Conservation (phyloP, 92 coral and sea anemone genomes). For the Bergia sp. region DNA sequence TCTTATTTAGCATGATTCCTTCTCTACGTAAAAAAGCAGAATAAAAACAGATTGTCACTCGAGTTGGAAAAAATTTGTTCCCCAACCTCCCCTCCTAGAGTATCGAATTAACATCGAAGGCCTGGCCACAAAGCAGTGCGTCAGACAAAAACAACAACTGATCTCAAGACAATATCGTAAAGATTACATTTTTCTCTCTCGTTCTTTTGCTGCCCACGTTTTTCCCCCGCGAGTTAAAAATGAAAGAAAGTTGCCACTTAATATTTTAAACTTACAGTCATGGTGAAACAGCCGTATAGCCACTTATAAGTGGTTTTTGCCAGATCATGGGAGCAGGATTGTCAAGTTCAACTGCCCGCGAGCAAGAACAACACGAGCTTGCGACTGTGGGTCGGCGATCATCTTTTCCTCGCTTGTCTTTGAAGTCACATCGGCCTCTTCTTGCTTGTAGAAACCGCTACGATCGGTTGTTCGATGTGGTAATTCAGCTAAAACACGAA, state of each 20-base stretch:
- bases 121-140: conserved; percentile 41
- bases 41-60: too few relatives aligned
- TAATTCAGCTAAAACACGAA: conserved; percentile 88
- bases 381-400: conserved; percentile 54
- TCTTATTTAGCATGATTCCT: too few relatives aligned
- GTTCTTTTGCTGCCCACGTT: conserved; percentile 24
- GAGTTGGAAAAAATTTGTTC: not conserved
- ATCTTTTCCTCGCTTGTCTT: conserved; percentile 78
- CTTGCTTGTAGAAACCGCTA: conserved; percentile 60
- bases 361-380: conserved; percentile 16
- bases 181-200: not conserved
- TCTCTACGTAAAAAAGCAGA: too few relatives aligned
- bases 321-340: conserved; percentile 27
- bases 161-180: not conserved
- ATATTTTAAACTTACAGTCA: not conserved
- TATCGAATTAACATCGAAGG: not conserved
- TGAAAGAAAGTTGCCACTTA: conserved; percentile 4
- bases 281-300: not conserved
- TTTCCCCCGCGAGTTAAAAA: conserved; percentile 14
- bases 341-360: not conserved
- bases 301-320: not conserved
- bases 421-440: conserved; percentile 83
- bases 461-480: conserved; percentile 78
- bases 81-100: not conserved
- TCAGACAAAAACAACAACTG: conserved; percentile 37